Conservation (phyloP, 1,140 invertebrate genomes). For the Cherax quadricarinatus region DNA sequence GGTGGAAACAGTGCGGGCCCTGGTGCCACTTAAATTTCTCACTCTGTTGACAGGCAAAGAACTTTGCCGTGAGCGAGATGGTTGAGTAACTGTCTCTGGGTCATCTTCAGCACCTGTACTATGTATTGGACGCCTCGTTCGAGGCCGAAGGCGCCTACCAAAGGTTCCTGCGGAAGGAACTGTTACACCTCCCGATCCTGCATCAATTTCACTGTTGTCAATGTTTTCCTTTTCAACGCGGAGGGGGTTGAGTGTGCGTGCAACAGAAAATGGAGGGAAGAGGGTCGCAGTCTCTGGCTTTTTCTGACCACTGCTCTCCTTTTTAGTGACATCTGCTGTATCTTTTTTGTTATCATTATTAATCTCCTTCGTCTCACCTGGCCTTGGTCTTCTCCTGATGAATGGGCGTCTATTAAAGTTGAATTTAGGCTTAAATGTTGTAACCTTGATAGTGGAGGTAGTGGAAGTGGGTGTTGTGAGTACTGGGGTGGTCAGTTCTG, state of each 20-base stretch:
- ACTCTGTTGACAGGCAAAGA: not conserved
- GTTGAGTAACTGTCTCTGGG: not conserved
- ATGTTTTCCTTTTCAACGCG: conserved; percentile 4
- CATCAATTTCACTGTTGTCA: not conserved
- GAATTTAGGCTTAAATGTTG: conserved; percentile 58
- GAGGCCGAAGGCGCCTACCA: conserved; percentile 49
- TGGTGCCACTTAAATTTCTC: not conserved
- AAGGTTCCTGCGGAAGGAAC: conserved; percentile 32
- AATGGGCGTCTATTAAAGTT: conserved; percentile 61
- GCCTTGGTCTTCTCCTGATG: conserved; percentile 38
- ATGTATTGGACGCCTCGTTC: conserved; percentile 3
- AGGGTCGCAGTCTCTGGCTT: conserved; percentile 47
- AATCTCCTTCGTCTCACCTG: conserved; percentile 1
- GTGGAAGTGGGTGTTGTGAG: conserved; percentile 2
- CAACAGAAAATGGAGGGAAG: conserved; percentile 60
- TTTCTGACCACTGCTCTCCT: conserved; percentile 6
- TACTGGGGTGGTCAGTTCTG: not conserved
- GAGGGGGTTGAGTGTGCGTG: conserved; percentile 52
- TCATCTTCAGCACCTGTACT: not conserved
- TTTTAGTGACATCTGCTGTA: conserved; percentile 14
- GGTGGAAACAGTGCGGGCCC: not conserved
- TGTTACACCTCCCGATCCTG: not conserved
- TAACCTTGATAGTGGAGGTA: conserved; percentile 51
- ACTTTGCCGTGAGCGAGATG: not conserved
- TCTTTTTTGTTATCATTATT: conserved; percentile 30